These are phyloP conservation scores for Lasaia peninsularis DNA, from an alignment of 1,140 invertebrate species.

Conservation along the genomic window DNA sequence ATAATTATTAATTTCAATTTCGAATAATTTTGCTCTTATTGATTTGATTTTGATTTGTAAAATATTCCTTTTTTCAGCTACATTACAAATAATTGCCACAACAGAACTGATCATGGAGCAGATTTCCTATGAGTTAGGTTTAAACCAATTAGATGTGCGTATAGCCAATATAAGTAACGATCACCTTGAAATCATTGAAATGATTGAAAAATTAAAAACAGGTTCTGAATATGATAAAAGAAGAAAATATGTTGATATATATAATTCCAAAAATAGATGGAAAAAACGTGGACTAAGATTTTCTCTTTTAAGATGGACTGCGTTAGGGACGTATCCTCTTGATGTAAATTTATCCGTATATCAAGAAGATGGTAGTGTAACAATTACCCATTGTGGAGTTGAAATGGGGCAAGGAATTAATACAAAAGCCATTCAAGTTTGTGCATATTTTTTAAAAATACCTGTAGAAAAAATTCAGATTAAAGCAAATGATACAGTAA, in stretches of 20 bases:
- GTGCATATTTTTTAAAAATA: conserved; percentile 83
- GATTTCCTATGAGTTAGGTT: conserved; percentile 80
- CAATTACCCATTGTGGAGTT: conserved; percentile 85
- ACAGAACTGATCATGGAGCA: conserved; percentile 91
- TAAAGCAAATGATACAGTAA: conserved; percentile 80
- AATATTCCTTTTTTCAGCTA: conserved; percentile 64
- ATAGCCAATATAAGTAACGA: conserved; percentile 78
- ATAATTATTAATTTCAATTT: conserved; percentile 16
- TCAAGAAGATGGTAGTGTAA: conserved; percentile 85
- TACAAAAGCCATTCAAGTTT: conserved; percentile 84
- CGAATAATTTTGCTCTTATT: neutral
- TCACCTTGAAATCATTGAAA: conserved; percentile 19
- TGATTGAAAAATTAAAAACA: conserved; percentile 21
- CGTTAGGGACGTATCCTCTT: conserved; percentile 75
- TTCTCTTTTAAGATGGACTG: conserved; percentile 80
- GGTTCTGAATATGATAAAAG: conserved; percentile 20
- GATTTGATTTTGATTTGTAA: neutral
- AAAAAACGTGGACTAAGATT: conserved; percentile 84
- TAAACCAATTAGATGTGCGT: conserved; percentile 83
- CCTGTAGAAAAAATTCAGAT: conserved; percentile 81
- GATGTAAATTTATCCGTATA: conserved; percentile 83
- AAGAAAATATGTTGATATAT: conserved; percentile 50
- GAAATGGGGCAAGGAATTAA: conserved; percentile 91
- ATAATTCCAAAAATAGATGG: conserved; percentile 85
- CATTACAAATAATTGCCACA: conserved; percentile 81